Base-by-base conservation (phyloP, 2,888 invertebrate species). In the Tridacna crocea region DNA sequence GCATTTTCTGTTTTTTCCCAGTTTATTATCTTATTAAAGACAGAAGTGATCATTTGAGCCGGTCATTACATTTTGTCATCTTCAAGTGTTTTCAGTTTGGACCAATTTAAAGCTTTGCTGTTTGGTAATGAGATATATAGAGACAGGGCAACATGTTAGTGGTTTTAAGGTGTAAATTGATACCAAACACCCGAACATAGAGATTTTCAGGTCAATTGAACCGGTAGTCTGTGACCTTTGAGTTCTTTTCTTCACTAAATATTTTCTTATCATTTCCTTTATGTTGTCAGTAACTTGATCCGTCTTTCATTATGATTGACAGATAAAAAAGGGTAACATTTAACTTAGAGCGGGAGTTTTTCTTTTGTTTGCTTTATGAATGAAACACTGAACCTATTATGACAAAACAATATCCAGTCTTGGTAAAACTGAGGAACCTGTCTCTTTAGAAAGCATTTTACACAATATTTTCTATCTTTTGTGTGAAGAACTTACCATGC, bases 141-240 rank as follows among this genome's bases (percentile, higher is more conserved):
- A 6, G 55, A 55, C 11, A 55, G 55, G 26, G 61, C n/a, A 61
- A 22, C 26, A 61, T 61, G 15, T 61, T 22, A 1, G 61, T 24
- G 61, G 61, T 61, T 24, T 61, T 4, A 61, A 61, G 61, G 61
- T 22, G 61, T 61, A 61, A 61, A 22, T n/a, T 61, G 22, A 73
- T 58, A 47, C 55, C 51, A 13, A 60, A 55, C 63, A 70, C 81
- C 61, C 36, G 36, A 77, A 75, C 72, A 22, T 68, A 65, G 26
- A 51, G 70, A 65, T 66, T 65, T 79, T 75, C 72, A 63, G 82
- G 82, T 79, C 82, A 82, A 82, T 82, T 75, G 75, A 75, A 63
- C 75, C 58, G 63, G 72, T 65, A 66, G 75, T 75, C 78, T 75
- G 78, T 48, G 75, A 77, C 82, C 68, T 60, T 75, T 60, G 65